Conservation (phyloP, 1,140 invertebrate species). For the Bemisia tabaci region DNA sequence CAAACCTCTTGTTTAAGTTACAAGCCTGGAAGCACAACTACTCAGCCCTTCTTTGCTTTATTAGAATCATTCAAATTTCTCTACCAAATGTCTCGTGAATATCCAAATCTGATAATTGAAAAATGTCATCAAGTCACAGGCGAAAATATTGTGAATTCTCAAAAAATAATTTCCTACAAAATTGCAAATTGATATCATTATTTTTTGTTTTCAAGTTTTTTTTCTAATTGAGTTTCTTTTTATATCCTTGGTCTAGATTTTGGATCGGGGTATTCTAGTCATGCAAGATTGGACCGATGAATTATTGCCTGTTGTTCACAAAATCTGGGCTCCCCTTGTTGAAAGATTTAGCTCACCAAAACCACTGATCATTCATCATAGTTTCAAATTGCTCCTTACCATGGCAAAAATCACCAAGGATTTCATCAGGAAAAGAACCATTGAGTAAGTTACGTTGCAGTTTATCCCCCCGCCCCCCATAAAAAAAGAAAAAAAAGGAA, state of each 20-base stretch:
- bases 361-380: slow-evolving; percentile 38
- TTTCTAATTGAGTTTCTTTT: not conserved
- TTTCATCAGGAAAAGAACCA: slow-evolving; percentile 44
- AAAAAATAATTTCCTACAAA: no score
- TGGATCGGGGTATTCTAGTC: slow-evolving; percentile 40
- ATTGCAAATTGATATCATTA: no score
- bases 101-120: no score
- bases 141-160: no score
- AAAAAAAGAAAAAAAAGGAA: no score
- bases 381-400: slow-evolving; percentile 41
- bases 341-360: slow-evolving; percentile 38
- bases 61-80: no score
- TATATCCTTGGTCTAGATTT: slow-evolving; percentile 27
- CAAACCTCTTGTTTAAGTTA: no score
- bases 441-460: slow-evolving; percentile 34
- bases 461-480: no score
- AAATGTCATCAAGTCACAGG: no score
- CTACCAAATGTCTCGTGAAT: no score
- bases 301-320: slow-evolving; percentile 50
- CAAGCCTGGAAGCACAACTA: no score
- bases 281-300: slow-evolving; percentile 40
- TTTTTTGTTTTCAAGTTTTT: not conserved
- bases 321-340: slow-evolving; percentile 46
- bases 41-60: no score
- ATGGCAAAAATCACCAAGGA: slow-evolving; percentile 42